These are phyloP conservation scores for Xylota sylvarum DNA, from an alignment of 2,888 invertebrate species.

Conservation along the genomic window DNA sequence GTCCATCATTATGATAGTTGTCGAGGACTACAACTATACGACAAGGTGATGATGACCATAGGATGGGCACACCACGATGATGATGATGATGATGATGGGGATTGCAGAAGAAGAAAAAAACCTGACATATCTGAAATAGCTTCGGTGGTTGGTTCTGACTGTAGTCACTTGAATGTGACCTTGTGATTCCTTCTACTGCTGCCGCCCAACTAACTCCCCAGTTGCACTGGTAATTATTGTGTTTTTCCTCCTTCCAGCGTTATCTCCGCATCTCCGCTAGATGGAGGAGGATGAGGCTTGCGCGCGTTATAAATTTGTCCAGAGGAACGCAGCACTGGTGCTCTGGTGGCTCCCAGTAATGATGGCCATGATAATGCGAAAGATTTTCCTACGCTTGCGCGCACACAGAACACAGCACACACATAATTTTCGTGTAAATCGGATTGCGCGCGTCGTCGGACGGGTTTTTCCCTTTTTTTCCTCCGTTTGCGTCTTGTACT, in stretches of 20 bases:
- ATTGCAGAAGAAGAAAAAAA: slow-evolving; percentile 31
- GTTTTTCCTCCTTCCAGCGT: slow-evolving; percentile 47
- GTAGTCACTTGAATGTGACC: slow-evolving; percentile 63
- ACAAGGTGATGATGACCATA: slow-evolving; percentile 68
- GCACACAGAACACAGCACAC: slow-evolving; percentile 52
- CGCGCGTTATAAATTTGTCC: slow-evolving; percentile 62
- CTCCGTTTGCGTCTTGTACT: not conserved
- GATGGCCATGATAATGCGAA: slow-evolving; percentile 70
- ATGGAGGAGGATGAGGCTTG: slow-evolving; percentile 30
- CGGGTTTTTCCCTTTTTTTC: slow-evolving; percentile 17
- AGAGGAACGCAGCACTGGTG: slow-evolving; percentile 11
- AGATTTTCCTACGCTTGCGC: slow-evolving; percentile 60
- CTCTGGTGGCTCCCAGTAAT: slow-evolving; percentile 40
- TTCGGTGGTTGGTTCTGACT: slow-evolving; percentile 50
- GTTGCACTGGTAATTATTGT: slow-evolving; percentile 68
- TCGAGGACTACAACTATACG: slow-evolving; percentile 23
- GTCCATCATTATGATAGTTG: slow-evolving; percentile 52
- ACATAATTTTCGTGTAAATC: slow-evolving; percentile 72
- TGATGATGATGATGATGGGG: slow-evolving; percentile 29
- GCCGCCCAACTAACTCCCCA: slow-evolving; percentile 56
- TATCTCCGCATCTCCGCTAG: slow-evolving; percentile 26
- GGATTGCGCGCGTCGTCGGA: slow-evolving; percentile 54
- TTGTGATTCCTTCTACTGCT: slow-evolving; percentile 67
- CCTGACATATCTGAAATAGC: slow-evolving; percentile 59
- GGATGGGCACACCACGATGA: slow-evolving; percentile 50